phyloP scores from a whole-genome alignment of 2,113 vertebrate species.

The Petroica traversi region DNA sequence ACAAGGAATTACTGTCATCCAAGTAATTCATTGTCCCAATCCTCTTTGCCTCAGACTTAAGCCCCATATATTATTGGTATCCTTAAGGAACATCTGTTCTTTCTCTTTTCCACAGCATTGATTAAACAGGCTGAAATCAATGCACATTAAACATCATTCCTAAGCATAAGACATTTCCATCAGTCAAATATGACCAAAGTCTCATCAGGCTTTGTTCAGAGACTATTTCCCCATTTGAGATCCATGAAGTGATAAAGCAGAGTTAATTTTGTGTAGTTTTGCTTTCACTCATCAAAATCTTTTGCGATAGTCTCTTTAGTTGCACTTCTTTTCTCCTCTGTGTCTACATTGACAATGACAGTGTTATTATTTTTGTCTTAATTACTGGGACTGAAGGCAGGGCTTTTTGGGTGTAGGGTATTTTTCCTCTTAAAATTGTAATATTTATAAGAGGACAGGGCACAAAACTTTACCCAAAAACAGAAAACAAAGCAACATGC shows the following conservation, averaged over 20 bases:
- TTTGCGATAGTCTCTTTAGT: background rate
- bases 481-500: background rate
- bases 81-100: background rate
- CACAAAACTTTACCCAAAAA: background rate
- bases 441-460: background rate
- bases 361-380: background rate
- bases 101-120: background rate
- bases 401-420: rapidly evolving
- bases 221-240: background rate
- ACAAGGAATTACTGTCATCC: background rate
- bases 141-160: background rate
- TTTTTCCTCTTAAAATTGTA: background rate
- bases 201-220: background rate
- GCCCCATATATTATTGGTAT: background rate
- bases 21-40: background rate
- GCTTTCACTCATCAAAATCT: background rate
- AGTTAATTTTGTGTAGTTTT: background rate
- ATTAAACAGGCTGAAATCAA: background rate
- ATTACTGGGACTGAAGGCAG: background rate
- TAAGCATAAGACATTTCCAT: background rate
- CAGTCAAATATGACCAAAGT: background rate
- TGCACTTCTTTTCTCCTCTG: background rate
- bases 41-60: background rate
- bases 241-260: background rate
- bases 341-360: background rate